A percentile compares a stretch with the other conserved stretches of the same genome.
These are phyloP conservation scores for Napeogenes sylphis DNA, from an alignment of 2,888 invertebrate genomes.

Conservation along the genomic window DNA sequence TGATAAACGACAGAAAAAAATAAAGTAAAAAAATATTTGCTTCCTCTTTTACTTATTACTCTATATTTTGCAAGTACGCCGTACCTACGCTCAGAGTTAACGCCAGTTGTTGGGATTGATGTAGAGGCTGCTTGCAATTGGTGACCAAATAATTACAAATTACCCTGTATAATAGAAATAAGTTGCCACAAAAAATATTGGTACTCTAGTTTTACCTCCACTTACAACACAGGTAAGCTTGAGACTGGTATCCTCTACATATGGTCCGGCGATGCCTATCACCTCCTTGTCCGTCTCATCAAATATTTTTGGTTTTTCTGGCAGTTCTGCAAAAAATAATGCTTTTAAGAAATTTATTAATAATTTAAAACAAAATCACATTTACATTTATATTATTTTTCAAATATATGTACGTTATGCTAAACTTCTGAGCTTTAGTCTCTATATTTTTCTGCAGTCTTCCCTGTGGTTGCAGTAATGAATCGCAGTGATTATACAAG, in stretches of 20 bases:
- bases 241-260: constrained; percentile 83
- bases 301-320: constrained; percentile 84
- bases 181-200: constrained; percentile 20
- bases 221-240: constrained; percentile 85
- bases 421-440: not conserved
- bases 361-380: not conserved
- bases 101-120: too few species aligned
- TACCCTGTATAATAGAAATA: not conserved
- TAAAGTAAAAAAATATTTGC: too few species aligned
- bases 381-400: not conserved
- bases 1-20: too few species aligned
- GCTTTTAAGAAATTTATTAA: not conserved
- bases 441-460: not conserved
- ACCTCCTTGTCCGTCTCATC: constrained; percentile 83
- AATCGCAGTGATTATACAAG: constrained; percentile 10
- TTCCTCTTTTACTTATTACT: too few species aligned
- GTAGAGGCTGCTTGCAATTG: too few species aligned
- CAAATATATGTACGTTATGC: not conserved
- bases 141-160: too few species aligned
- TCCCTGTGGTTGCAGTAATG: not conserved
- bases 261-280: constrained; percentile 82
- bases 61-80: too few species aligned
- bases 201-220: constrained; percentile 79
- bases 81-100: too few species aligned
- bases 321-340: constrained; percentile 80